Evolutionary conservation across 2,888 invertebrate species (phyloP).

Genomic region (Embidobia sp.): DNA sequence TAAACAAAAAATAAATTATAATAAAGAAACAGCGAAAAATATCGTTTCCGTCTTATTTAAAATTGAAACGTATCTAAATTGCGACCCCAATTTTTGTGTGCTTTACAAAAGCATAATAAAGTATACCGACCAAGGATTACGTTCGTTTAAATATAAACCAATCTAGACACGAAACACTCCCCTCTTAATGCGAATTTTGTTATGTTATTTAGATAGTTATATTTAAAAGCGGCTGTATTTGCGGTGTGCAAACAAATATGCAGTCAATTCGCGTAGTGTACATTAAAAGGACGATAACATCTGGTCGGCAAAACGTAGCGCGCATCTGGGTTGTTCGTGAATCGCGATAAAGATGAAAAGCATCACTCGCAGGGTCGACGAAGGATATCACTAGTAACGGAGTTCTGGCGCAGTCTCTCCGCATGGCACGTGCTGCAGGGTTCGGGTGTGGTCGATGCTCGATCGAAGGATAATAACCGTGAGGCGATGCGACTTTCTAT

Average conservation of each 20-base stretch:
- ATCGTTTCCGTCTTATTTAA: no score
- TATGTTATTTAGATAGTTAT: slow-evolving; percentile 33
- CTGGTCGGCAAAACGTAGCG: slow-evolving; percentile 39
- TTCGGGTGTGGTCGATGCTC: slow-evolving; percentile 70
- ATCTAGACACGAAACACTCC: no score
- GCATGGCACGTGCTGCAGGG: slow-evolving; percentile 68
- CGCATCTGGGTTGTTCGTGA: slow-evolving; percentile 55
- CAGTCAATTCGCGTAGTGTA: slow-evolving; percentile 43
- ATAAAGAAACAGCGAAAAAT: no score
- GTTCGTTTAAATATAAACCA: slow-evolving; percentile 10
- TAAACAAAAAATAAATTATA: no score
- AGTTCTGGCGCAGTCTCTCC: slow-evolving; percentile 42
- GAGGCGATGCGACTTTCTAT: slow-evolving; percentile 47
- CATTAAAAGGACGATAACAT: slow-evolving; percentile 46
- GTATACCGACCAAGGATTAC: no score
- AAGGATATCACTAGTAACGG: slow-evolving; percentile 54
- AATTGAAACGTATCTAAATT: no score
- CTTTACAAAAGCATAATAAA: no score
- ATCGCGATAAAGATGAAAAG: slow-evolving; percentile 60
- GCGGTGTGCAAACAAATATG: slow-evolving; percentile 59
- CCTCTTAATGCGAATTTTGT: no score
- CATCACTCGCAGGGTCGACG: slow-evolving; percentile 59
- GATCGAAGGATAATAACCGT: slow-evolving; percentile 72
- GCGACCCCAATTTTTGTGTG: no score
- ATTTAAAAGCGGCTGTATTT: slow-evolving; percentile 30